These are phyloP conservation scores for Oreochromis grahami DNA, from an alignment of 2,797 vertebrate species.

Conservation along the genomic window DNA sequence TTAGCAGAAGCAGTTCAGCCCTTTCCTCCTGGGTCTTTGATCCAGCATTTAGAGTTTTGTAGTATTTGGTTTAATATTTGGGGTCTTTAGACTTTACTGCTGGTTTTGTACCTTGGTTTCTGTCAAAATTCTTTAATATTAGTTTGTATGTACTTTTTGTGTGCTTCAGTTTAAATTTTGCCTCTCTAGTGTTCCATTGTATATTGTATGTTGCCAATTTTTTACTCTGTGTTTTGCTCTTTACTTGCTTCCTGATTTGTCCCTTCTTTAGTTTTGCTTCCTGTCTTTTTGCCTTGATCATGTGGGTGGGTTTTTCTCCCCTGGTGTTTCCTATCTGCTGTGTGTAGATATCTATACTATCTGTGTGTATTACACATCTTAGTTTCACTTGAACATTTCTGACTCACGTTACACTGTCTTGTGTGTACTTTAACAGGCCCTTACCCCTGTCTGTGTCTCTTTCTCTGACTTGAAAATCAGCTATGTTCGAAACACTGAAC, in stretches of 20 bases:
- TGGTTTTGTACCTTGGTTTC: background rate
- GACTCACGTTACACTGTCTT: background rate
- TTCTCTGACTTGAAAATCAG: background rate
- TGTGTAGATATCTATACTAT: background rate
- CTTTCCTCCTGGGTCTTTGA: fast-evolving
- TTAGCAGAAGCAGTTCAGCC: background rate
- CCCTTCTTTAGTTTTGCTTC: background rate
- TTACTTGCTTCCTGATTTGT: background rate
- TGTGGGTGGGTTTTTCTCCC: background rate
- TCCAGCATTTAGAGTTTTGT: background rate
- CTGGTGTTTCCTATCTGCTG: background rate
- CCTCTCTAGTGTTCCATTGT: background rate
- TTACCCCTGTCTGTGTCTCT: background rate
- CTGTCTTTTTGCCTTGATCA: background rate
- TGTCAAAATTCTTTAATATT: fast-evolving
- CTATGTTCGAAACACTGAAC: slow-evolving; percentile 6
- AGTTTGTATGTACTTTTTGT: background rate
- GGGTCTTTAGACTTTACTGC: background rate
- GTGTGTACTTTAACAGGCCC: background rate
- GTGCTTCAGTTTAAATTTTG: fast-evolving
- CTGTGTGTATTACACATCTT: background rate
- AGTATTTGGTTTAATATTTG: background rate
- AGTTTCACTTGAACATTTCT: background rate
- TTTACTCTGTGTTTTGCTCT: background rate
- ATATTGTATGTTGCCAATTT: background rate